Evolutionary conservation across 2,113 vertebrate genomes (phyloP), one percentile per base, ranked within the genome.

Genomic region (Esox niger): DNA sequence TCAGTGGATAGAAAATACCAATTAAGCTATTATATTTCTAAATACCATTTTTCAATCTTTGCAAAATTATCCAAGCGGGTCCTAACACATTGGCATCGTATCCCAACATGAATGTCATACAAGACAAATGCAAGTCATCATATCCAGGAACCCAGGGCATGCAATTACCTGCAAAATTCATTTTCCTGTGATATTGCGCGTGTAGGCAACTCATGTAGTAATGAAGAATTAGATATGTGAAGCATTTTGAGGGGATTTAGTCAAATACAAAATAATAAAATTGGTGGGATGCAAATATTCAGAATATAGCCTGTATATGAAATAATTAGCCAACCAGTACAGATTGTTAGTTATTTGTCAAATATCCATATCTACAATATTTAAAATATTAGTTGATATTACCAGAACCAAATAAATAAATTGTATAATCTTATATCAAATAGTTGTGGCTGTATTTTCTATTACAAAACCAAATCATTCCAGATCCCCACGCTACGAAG

Each of bases 151-250:
- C 7, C 6, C 23, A 26, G 32, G 1, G 20, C 29, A 60, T n/a
- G 49, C 29, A 78, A 76, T 82, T 69, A 76, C 23, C 55, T 25
- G 57, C 46, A n/a, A n/a, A n/a, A n/a, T n/a, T n/a, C 15, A 61
- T 74, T 66, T 65, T 57, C 47, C 38, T 5, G 47, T 70, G 13
- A 70, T 62, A 77, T 68, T 58, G 43, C 76, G 78, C 79, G 83
- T 68, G 74, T 82, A 78, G 73, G 17, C 74, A 68, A 78, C 73
- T 43, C 38, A 43, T 17, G 13, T 15, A 43, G 38, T 4, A 15
- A 52, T 23, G 25, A 23, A 57, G 25, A 25, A 57, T 25, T 5
- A 57, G 5, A 52, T 6, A 52, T 21, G n/a, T 17, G 47, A 52
- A 6, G 21, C 2, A 21, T 52, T 52, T 23, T 3, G 20, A 52